Evolutionary conservation across 2,888 invertebrate species (phyloP), one percentile per base, ranked within the genome.

Genomic region (Drosophila seclusa): DNA sequence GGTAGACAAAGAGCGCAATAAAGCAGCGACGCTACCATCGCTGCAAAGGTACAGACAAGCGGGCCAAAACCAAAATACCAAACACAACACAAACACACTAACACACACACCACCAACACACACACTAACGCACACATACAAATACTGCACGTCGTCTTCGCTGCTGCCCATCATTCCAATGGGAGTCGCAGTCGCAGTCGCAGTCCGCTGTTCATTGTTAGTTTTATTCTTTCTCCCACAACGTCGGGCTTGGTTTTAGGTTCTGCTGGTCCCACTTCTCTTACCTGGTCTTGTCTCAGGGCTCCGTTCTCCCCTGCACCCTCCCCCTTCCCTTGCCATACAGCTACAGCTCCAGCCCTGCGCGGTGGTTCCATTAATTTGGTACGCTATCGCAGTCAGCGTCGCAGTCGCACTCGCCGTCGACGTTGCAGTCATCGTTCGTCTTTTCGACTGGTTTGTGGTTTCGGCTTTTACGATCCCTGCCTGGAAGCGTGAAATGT

Each of bases 181-280:
- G 84, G 87, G 87, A 89, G 68, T 79, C 84, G 69, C 76, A 78
- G 81, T 64, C 59, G n/a, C 31, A 88, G 67, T 76, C 83, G 69
- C 75, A 76, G 81, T 65, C 50, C 36, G 36, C 57, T 45, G 77
- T 85, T 87, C 83, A 87, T 86, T 86, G 85, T 86, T 87, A 88
- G 86, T 89, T 89, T 89, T 85, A 72, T 89, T 86, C 90, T 87
- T 82, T 86, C 85, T 86, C 85, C 90, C 85, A 87, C 85, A 87
- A 84, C 86, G 75, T 70, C 72, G 68, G 73, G 73, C 74, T 87
- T 85, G 80, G 82, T 80, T 75, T 70, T 69, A 60, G 65, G 75
- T 78, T 73, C 73, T 87, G 75, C 72, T 78, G 76, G 76, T 78
- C 73, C 69, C 83, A 73, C 81, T 83, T 71, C 83, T 70, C 80